These are phyloP conservation scores for Poeciliopsis paucimaculata DNA, from an alignment of 2,797 vertebrate species.

Conservation along the genomic window DNA sequence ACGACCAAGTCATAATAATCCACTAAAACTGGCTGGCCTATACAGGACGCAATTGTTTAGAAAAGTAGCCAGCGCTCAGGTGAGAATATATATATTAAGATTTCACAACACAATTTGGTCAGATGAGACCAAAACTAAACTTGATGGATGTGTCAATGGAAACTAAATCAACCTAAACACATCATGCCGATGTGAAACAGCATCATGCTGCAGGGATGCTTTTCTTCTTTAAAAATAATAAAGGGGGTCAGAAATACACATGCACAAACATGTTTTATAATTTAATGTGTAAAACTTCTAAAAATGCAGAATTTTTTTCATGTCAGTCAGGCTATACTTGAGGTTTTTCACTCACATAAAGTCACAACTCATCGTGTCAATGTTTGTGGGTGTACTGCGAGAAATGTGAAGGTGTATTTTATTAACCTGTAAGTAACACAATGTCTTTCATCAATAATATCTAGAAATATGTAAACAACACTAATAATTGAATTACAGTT, in stretches of 20 bases:
- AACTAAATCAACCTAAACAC: background rate
- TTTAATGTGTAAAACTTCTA: background rate
- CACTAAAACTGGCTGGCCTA: background rate
- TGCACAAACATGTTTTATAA: background rate
- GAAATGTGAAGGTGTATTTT: background rate
- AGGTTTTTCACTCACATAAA: background rate
- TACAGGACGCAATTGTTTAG: background rate
- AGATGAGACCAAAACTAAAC: background rate
- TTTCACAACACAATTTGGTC: background rate
- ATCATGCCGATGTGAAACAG: background rate
- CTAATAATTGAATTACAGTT: background rate
- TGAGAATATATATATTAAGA: no score
- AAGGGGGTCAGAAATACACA: background rate
- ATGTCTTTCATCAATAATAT: background rate
- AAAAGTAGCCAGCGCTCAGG: no score
- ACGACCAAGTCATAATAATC: background rate
- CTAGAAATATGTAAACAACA: background rate
- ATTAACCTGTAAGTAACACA: background rate
- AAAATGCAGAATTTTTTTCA: background rate
- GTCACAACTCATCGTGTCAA: background rate
- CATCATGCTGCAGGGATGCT: background rate
- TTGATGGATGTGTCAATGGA: background rate
- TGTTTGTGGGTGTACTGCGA: background rate
- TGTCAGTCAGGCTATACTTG: background rate
- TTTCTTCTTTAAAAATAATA: background rate